A percentile compares a stretch with the other conserved stretches of the same genome.
These are phyloP conservation scores for Podarcis cretensis DNA, from an alignment of 2,113 vertebrate genomes.

Conservation along the genomic window DNA sequence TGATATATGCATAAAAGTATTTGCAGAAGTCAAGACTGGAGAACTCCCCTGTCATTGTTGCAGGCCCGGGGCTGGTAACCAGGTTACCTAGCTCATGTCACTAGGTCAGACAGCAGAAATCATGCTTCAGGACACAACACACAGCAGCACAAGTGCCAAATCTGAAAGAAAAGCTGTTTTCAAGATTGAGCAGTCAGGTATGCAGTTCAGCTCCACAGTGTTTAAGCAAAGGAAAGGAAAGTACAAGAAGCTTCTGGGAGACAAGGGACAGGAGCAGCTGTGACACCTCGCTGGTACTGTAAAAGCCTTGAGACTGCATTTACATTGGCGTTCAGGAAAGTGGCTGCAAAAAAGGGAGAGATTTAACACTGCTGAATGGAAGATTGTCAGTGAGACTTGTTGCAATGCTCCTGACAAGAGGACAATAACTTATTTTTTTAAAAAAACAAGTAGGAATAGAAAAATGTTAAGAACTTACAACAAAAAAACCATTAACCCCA, in stretches of 20 bases:
- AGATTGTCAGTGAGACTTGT: neutral
- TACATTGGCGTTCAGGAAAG: neutral
- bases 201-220: neutral
- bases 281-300: neutral
- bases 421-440: conserved; percentile 69
- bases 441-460: conserved; percentile 61
- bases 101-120: neutral
- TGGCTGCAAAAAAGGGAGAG: conserved; percentile 34
- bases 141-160: neutral
- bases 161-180: accelerated
- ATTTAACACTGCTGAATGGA: neutral
- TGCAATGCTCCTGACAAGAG: conserved; percentile 54
- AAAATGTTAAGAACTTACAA: conserved; percentile 45
- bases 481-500: conserved; percentile 40
- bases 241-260: neutral
- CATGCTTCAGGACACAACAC: neutral
- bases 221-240: neutral
- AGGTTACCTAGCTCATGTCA: neutral
- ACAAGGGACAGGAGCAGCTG: accelerated
- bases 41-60: neutral
- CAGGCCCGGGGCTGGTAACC: neutral
- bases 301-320: neutral
- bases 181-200: neutral
- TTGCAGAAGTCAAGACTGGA: neutral
- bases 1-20: neutral